A percentile compares a stretch with the other conserved stretches of the same genome.
phyloP scores from a whole-genome alignment of 2,113 vertebrate species.

The Brachyistius frenatus region DNA sequence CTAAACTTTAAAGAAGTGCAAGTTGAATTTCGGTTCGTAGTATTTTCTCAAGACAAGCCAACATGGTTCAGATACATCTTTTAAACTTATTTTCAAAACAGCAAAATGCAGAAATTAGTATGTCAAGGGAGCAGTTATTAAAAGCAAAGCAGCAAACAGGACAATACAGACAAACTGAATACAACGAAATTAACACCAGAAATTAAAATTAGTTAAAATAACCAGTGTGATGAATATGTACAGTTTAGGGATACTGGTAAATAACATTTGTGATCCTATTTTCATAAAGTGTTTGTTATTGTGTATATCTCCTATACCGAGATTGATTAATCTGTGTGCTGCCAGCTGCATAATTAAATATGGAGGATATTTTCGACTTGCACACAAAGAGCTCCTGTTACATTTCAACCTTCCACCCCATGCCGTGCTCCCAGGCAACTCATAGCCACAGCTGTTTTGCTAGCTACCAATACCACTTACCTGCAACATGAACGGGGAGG shows the following conservation, averaged over 20 bases:
- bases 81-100: neutral
- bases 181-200: neutral
- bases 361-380: conserved; percentile 7
- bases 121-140: neutral
- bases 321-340: conserved; percentile 22
- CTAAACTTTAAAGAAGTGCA: neutral
- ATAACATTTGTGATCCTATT: neutral
- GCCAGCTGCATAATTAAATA: conserved; percentile 32
- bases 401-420: neutral
- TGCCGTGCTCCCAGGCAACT: neutral
- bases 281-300: neutral
- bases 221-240: neutral
- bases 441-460: conserved; percentile 19
- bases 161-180: neutral
- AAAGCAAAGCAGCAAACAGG: neutral
- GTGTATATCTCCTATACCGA: neutral
- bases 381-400: conserved; percentile 9
- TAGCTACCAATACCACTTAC: conserved; percentile 65
- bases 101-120: neutral
- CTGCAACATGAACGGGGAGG: conserved; percentile 80
- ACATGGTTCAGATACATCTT: neutral
- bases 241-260: neutral
- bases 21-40: neutral
- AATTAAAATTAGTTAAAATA: neutral
- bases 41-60: neutral